Evolutionary conservation across 1,140 invertebrate species (phyloP).

Genomic region (Ladona fulva): DNA sequence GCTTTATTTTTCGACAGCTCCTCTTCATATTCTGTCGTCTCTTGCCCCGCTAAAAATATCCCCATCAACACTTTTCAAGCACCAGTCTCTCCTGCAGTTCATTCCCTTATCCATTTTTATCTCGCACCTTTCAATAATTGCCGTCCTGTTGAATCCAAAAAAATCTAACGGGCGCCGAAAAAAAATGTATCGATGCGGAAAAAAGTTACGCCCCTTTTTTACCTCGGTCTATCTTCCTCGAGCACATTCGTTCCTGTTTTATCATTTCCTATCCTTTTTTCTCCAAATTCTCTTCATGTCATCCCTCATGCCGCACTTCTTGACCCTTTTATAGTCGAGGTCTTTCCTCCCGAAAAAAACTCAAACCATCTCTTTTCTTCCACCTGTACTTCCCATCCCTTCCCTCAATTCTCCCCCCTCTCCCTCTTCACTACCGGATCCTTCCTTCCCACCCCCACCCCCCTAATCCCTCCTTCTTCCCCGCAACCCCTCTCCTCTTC

Average conservation of each 20-base stretch:
- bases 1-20: too few relatives aligned
- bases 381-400: background rate
- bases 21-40: too few relatives aligned
- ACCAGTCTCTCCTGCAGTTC: too few relatives aligned
- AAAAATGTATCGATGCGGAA: too few relatives aligned
- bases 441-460: background rate
- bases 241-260: background rate
- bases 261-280: background rate
- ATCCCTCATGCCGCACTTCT: background rate
- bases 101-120: too few relatives aligned
- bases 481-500: background rate
- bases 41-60: too few relatives aligned
- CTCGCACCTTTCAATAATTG: too few relatives aligned
- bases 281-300: background rate
- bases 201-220: background rate
- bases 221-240: background rate
- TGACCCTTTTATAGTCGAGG: constrained; percentile 4
- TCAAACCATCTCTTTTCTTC: background rate
- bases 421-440: background rate
- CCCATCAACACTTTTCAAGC: too few relatives aligned
- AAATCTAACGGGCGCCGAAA: too few relatives aligned
- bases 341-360: background rate
- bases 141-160: too few relatives aligned
- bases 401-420: background rate
- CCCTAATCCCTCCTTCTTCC: background rate